Evolutionary conservation across 2,797 vertebrate genomes (phyloP).

Genomic region (Silurus aristotelis): DNA sequence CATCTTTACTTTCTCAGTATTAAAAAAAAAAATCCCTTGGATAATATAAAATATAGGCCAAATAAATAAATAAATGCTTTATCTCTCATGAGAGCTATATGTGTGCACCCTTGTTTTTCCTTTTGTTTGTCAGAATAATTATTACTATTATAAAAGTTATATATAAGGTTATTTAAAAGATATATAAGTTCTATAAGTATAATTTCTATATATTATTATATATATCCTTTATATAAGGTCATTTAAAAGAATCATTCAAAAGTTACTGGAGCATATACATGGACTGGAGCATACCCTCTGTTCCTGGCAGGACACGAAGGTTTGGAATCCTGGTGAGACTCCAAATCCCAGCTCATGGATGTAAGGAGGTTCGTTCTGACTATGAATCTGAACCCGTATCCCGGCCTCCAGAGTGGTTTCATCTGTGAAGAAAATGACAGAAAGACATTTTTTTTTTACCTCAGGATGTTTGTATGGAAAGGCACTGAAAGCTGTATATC

Average conservation of each 20-base stretch:
- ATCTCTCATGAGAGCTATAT: not conserved
- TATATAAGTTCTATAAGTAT: no score
- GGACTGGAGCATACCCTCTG: conserved; percentile 83
- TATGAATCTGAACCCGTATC: conserved; percentile 97
- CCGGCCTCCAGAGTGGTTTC: conserved; percentile 98
- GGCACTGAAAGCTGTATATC: not conserved
- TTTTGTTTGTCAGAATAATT: conserved; percentile 3
- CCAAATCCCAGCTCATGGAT: conserved; percentile 98
- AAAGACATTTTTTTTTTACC: not conserved
- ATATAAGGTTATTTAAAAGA: no score
- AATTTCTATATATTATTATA: no score
- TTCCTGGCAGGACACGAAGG: conserved; percentile 98
- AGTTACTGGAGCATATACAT: conserved; percentile 68
- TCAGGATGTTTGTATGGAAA: not conserved
- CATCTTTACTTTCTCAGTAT: not conserved
- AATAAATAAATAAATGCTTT: not conserved
- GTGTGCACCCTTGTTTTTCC: not conserved
- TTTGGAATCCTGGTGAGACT: conserved; percentile 97
- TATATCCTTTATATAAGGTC: no score
- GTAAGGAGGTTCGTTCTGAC: conserved; percentile 96
- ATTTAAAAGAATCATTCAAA: not conserved
- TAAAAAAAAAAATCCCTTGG: conserved; percentile 4
- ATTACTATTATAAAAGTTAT: no score
- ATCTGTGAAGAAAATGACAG: conserved; percentile 70
- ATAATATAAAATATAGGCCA: not conserved